Percentiles rank a stretch among this genome's conserved stretches.
These are phyloP conservation scores for Heloderma charlesbogerti DNA, from an alignment of 2,113 vertebrate species.

Conservation along the genomic window DNA sequence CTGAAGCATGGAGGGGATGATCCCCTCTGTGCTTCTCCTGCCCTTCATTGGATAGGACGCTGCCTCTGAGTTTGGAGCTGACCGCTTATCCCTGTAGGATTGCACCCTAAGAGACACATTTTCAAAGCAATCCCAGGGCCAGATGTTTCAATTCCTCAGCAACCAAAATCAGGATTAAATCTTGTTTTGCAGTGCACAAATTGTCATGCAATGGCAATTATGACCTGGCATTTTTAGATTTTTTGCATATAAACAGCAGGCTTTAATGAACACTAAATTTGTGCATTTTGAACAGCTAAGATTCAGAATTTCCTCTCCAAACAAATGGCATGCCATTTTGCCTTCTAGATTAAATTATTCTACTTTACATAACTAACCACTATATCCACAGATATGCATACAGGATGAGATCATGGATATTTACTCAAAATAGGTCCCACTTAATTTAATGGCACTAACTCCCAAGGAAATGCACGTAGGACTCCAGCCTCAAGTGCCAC, in stretches of 20 bases:
- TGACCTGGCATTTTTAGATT: background rate
- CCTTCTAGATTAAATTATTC: too few species aligned
- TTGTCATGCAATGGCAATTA: background rate
- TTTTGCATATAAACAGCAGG: background rate
- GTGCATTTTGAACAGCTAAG: background rate
- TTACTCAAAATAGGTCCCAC: background rate
- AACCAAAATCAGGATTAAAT: background rate
- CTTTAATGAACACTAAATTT: rapidly evolving
- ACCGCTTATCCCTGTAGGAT: too few species aligned
- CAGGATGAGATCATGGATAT: too few species aligned
- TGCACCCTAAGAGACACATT: background rate
- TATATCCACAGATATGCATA: too few species aligned
- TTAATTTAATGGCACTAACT: background rate
- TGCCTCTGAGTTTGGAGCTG: too few species aligned
- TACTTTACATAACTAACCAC: too few species aligned
- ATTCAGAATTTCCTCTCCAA: background rate
- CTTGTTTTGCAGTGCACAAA: background rate
- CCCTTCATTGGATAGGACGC: too few species aligned
- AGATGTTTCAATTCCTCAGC: background rate
- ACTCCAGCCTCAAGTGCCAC: background rate
- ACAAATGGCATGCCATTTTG: background rate
- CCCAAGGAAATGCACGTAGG: background rate
- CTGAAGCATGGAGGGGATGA: too few species aligned
- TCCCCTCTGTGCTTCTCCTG: too few species aligned
- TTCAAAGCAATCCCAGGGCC: background rate